Percentiles rank a stretch among this genome's conserved stretches.
These are phyloP conservation scores for Standfussiana lucernea DNA, from an alignment of 2,888 invertebrate species.

Conservation along the genomic window DNA sequence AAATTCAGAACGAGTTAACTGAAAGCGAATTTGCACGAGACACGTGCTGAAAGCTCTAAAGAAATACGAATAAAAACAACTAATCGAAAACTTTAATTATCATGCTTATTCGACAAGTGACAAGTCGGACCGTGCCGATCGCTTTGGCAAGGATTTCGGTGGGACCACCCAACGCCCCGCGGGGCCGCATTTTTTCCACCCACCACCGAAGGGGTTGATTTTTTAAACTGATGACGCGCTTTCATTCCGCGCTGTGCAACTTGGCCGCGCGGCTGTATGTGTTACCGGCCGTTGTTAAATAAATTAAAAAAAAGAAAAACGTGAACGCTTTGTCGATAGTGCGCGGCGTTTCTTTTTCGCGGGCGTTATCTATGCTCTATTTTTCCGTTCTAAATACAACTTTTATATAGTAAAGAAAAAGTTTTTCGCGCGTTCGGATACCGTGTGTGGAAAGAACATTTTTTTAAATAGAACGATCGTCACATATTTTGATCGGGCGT, in stretches of 20 bases:
- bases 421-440: slow-evolving; percentile 65
- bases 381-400: slow-evolving; percentile 81
- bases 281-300: slow-evolving; percentile 87
- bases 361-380: slow-evolving; percentile 82
- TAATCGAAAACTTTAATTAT: slow-evolving; percentile 89
- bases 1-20: slow-evolving; percentile 56
- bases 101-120: slow-evolving; percentile 90
- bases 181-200: slow-evolving; percentile 88
- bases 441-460: slow-evolving; percentile 54
- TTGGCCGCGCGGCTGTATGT: slow-evolving; percentile 90
- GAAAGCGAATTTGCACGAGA: slow-evolving; percentile 55
- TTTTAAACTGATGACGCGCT: slow-evolving; percentile 92
- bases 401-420: slow-evolving; percentile 72
- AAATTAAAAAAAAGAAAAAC: slow-evolving; percentile 82
- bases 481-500: slow-evolving; percentile 48
- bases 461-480: slow-evolving; percentile 45
- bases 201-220: slow-evolving; percentile 91
- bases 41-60: slow-evolving; percentile 74
- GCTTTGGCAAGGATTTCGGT: slow-evolving; percentile 90
- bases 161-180: slow-evolving; percentile 85
- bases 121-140: slow-evolving; percentile 89
- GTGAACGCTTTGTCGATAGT: slow-evolving; percentile 88
- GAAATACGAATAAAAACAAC: slow-evolving; percentile 73
- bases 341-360: slow-evolving; percentile 84
- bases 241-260: slow-evolving; percentile 91